Evolutionary conservation across 2,888 invertebrate species (phyloP), one percentile per base, ranked within the genome.

Genomic region (Gortyna flavago): DNA sequence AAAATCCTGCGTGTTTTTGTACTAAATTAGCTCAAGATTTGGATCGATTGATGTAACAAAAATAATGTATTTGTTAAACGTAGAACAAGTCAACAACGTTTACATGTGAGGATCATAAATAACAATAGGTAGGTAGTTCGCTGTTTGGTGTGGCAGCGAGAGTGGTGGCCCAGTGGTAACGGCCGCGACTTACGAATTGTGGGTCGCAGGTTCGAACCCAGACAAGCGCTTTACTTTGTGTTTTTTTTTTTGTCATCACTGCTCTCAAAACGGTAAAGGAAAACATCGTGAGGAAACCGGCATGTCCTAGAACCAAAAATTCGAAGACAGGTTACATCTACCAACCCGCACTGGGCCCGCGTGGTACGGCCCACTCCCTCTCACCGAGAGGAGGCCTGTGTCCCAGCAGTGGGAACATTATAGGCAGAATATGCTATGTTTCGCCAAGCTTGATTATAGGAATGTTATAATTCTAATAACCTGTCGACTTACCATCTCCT

Each of bases 1-100:
- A 93, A 95, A 96, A 95, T 95, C 95, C 90, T 86, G 91, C 88
- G 90, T 92, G 89, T 88, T 93, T 92, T 91, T 91, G 79, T 86
- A 88, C 85, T 72, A 86, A 90, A 91, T 93, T 91, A 89, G 85
- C 86, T 79, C 81, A 82, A 87, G 87, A 90, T 90, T 57, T 67
- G 13, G 7, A 59, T 61, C 21, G 21, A 51, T 66, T 57, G n/a
- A 69, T n/a, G 18, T 69, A 35, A 35, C 21, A 11, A 35, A 21
- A 35, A 35, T 35, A 21, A 62, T 61, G 21, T 61, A 32, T 35
- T 62, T n/a, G 4, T 54, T n/a, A 54, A n/a, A n/a, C n/a, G 25
- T 54, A 54, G 4, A 25, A 25, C 25, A 5, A 44, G 5, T 44
- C 44, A 44, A 16, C 11, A 54, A 6, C 57, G 6, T n/a, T 61